phyloP scores from a whole-genome alignment of 2,113 vertebrate genomes.

The Mustelus asterias region DNA sequence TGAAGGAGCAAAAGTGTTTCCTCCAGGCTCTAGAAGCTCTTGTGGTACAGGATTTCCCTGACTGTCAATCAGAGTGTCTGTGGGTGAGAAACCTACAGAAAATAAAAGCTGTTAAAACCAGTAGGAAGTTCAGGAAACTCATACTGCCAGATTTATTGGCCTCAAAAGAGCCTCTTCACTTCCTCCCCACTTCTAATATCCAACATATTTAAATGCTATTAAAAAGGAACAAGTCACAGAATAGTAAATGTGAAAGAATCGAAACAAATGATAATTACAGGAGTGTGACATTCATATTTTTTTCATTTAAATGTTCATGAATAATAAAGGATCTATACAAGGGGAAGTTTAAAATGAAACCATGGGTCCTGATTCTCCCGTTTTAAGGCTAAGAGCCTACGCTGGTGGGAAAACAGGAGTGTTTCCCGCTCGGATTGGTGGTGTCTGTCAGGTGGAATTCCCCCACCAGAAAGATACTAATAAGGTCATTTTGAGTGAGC shows the following conservation, averaged over 20 bases:
- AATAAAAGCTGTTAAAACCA: background rate
- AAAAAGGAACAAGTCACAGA: background rate
- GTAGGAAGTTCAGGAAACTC: background rate
- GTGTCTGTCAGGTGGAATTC: too few species aligned
- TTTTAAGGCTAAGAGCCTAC: too few species aligned
- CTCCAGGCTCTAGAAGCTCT: background rate
- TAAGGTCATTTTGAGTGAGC: too few species aligned
- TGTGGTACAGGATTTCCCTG: background rate
- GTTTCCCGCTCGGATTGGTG: too few species aligned
- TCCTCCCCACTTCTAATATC: background rate
- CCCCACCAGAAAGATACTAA: too few species aligned
- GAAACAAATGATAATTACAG: background rate
- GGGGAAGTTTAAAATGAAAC: background rate
- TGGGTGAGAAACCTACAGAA: background rate
- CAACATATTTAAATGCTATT: background rate
- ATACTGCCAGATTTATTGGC: background rate
- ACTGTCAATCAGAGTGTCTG: background rate
- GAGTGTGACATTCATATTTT: background rate
- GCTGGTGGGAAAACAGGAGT: too few species aligned
- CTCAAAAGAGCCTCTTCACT: background rate
- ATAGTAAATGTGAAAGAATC: background rate
- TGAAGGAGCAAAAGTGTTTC: background rate
- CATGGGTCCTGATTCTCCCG: too few species aligned
- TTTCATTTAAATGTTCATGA: background rate
- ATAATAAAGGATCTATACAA: background rate